Evolutionary conservation across 2,888 invertebrate species (phyloP).

Genomic region (Athrips mouffetella): DNA sequence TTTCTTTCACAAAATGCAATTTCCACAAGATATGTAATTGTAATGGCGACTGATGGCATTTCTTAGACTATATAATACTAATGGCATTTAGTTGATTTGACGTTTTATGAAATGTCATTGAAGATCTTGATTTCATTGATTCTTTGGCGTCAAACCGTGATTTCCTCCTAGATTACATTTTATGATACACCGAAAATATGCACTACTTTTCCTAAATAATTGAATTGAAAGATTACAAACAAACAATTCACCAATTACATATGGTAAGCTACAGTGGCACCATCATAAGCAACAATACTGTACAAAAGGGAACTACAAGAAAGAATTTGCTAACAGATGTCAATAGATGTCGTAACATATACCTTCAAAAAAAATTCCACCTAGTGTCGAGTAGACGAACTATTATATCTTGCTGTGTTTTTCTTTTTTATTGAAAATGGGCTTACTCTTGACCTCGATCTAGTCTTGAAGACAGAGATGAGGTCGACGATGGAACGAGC

Average conservation of each 20-base stretch:
- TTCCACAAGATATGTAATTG: constrained; percentile 46
- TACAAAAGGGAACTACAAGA: not conserved
- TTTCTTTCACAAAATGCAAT: constrained; percentile 44
- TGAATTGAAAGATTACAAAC: not conserved
- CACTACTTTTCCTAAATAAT: not conserved
- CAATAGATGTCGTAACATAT: not conserved
- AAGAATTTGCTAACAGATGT: not conserved
- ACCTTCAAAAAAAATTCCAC: constrained; percentile 24
- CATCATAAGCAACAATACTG: not conserved
- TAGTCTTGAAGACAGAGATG: too few species aligned
- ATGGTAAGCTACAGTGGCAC: not conserved
- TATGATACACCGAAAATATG: not conserved
- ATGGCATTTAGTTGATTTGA: constrained; percentile 3
- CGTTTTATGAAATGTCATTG: constrained; percentile 8
- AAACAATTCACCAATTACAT: not conserved
- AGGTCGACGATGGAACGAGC: too few species aligned
- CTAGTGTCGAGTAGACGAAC: constrained; percentile 41
- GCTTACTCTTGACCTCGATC: too few species aligned
- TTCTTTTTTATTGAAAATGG: too few species aligned
- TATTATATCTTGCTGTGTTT: too few species aligned
- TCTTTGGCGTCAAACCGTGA: not conserved
- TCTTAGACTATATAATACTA: too few species aligned
- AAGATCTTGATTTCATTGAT: not conserved
- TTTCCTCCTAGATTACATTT: not conserved
- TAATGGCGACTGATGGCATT: constrained; percentile 23